Percentiles rank a stretch among this genome's conserved stretches.
These are phyloP conservation scores for Polyommatus icarus DNA, from an alignment of 2,888 invertebrate species.

Conservation along the genomic window DNA sequence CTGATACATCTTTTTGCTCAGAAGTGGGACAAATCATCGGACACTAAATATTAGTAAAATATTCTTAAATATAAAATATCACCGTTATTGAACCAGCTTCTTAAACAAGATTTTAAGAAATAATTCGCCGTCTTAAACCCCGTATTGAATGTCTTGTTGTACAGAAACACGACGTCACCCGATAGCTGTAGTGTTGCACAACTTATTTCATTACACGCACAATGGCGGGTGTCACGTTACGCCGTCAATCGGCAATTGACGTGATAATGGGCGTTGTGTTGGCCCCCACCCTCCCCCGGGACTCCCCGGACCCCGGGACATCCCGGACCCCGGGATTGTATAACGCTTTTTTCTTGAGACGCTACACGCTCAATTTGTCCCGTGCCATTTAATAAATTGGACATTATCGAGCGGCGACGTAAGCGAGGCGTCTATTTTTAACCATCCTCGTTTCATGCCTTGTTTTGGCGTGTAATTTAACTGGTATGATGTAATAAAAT, in stretches of 20 bases:
- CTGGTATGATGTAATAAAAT: neutral
- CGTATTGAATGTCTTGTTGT: neutral
- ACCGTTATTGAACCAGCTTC: neutral
- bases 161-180: conserved; percentile 11
- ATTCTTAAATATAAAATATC: neutral
- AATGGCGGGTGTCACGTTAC: conserved; percentile 48
- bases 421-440: conserved; percentile 8
- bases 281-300: conserved; percentile 38
- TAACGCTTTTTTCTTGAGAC: conserved; percentile 38
- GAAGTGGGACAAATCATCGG: too few species aligned
- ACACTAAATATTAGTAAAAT: neutral
- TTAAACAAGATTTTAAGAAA: neutral
- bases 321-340: conserved; percentile 41
- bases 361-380: conserved; percentile 19
- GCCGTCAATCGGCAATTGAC: conserved; percentile 66
- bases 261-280: conserved; percentile 49
- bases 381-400: conserved; percentile 32
- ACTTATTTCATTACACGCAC: conserved; percentile 18
- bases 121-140: neutral
- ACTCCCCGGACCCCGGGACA: neutral
- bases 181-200: neutral
- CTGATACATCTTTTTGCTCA: too few species aligned
- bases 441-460: neutral
- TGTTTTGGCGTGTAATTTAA: neutral
- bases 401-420: conserved; percentile 28